phyloP scores from a whole-genome alignment of 2,888 invertebrate species.

The Eilema sororculum region DNA sequence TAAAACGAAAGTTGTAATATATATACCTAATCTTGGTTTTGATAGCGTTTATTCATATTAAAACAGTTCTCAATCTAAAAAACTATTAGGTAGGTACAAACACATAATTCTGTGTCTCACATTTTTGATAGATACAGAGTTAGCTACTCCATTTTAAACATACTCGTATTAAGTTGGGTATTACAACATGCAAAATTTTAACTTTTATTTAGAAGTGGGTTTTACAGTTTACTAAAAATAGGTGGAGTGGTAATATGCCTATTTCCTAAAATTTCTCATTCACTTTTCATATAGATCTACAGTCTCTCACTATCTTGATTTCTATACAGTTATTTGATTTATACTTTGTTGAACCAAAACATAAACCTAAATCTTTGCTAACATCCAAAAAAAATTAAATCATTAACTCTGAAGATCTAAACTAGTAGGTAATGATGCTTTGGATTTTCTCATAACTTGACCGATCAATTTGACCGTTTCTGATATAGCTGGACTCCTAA shows the following conservation, averaged over 20 bases:
- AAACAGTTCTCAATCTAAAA: too few relatives aligned
- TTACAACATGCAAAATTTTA: too few relatives aligned
- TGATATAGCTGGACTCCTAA: neutral
- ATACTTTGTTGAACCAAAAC: neutral
- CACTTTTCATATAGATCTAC: neutral
- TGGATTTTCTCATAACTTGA: too few relatives aligned
- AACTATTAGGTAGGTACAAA: neutral
- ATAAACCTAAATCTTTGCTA: too few relatives aligned
- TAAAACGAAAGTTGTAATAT: too few relatives aligned
- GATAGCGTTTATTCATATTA: too few relatives aligned
- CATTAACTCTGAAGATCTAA: neutral
- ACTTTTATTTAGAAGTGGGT: neutral
- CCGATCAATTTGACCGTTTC: neutral
- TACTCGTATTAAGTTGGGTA: too few relatives aligned
- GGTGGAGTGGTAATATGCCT: neutral
- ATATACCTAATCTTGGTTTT: too few relatives aligned
- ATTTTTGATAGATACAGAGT: too few relatives aligned
- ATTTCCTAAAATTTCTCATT: neutral
- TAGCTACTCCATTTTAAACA: too few relatives aligned
- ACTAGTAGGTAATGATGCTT: neutral
- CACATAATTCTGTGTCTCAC: neutral
- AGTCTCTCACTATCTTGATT: neutral
- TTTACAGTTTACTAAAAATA: neutral
- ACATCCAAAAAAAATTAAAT: neutral
- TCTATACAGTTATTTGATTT: neutral